Percentiles rank a stretch among this genome's conserved stretches.
Evolutionary conservation across 2,888 invertebrate species (phyloP).

Genomic region (Lithodes maja): DNA sequence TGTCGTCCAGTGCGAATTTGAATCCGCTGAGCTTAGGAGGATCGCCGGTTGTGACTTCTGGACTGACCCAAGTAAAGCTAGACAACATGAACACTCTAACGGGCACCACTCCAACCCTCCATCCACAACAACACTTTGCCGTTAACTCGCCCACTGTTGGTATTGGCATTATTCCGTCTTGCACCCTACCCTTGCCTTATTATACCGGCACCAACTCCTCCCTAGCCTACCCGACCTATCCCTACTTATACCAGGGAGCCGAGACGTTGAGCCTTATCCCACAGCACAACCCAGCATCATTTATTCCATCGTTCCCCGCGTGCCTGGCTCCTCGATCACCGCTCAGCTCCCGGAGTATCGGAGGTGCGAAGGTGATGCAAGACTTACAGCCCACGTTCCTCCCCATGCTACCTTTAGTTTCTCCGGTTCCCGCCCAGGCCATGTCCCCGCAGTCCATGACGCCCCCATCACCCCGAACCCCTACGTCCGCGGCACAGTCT

Average conservation of each 20-base stretch:
- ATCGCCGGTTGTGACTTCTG: constrained; percentile 30
- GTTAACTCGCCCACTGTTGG: constrained; percentile 46
- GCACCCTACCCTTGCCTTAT: constrained; percentile 56
- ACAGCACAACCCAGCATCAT: constrained; percentile 37
- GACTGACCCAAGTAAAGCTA: constrained; percentile 26
- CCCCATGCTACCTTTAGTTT: constrained; percentile 50
- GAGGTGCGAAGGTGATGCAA: constrained; percentile 50
- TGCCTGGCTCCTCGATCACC: constrained; percentile 52
- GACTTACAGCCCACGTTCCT: constrained; percentile 46
- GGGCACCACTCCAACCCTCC: constrained; percentile 23
- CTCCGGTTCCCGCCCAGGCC: constrained; percentile 50
- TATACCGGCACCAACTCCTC: constrained; percentile 52
- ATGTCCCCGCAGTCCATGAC: constrained; percentile 56
- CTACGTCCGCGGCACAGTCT: constrained; percentile 47
- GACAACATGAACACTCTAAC: constrained; percentile 30
- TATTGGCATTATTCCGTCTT: constrained; percentile 54
- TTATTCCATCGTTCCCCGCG: constrained; percentile 45
- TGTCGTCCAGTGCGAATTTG: background rate
- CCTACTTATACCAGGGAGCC: constrained; percentile 54
- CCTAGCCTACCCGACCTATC: constrained; percentile 56
- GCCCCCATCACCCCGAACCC: constrained; percentile 56
- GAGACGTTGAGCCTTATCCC: constrained; percentile 53
- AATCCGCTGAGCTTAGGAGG: constrained; percentile 16
- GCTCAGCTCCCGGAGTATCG: constrained; percentile 47
- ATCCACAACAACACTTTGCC: constrained; percentile 50